Evolutionary conservation across 2,113 vertebrate species (phyloP), one percentile per base, ranked within the genome.

Genomic region (Phoenicopterus ruber): DNA sequence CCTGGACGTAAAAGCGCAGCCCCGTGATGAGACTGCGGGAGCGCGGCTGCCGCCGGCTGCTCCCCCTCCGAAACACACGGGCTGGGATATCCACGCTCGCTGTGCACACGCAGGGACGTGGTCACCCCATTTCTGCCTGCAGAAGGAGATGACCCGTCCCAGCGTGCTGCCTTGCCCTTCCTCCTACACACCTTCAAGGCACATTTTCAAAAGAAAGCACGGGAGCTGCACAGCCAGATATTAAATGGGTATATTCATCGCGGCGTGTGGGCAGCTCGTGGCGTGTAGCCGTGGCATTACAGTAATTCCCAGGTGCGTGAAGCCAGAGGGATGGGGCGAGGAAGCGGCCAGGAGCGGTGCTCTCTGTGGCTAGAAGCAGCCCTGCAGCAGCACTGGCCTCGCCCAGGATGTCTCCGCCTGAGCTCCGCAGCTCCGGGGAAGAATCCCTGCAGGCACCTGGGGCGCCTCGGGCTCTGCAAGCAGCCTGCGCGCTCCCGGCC

Each of bases 21-120:
- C 67, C 31, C 24, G 32, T 2, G 19, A 29, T 1, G 7, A 34
- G 54, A 2, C 40, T 9, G 26, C 57, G 3, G 70, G 69, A 58
- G 21, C 50, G 10, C 7, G 2, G 52, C 50, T 7, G 32, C 22
- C 42, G 3, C 19, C 2, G 6, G 44, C 63, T 11, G 6, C 26
- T 52, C 8, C n/a, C 26, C 16, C 29, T 38, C 31, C 4, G 2
- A 9, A 40, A 63, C 31, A 0, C 49, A 3, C 32, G 7, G 40
- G 50, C 32, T 49, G 78, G 85, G 70, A 1, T 20, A 11, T 10
- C 10, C 29, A 1, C 4, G 4, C 47, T 32, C 0, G 0, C 69
- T n/a, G 82, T 10, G 65, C 32, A 4, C 11, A 4, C 16, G 0
- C 47, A 1, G 1, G 34, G 55, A 32, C 0, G 1, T 1, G 29